Evolutionary conservation across 2,888 invertebrate genomes (phyloP).

Genomic region (Pediacus dermestoides): DNA sequence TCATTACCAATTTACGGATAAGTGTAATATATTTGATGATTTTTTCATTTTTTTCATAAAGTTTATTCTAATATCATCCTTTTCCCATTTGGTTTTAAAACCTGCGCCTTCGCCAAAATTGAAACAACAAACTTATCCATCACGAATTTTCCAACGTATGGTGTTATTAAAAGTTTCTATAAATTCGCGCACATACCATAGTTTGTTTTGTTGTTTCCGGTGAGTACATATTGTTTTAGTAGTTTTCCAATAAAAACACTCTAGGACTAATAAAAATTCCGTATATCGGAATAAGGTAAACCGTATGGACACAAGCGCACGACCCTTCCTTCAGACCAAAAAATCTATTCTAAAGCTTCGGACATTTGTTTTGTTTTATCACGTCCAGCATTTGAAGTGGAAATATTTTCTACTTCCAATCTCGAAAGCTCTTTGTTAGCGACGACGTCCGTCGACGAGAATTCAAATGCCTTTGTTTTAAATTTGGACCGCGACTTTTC

Average conservation of each 20-base stretch:
- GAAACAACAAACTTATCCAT: too few relatives aligned
- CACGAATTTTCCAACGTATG: too few relatives aligned
- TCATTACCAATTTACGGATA: too few relatives aligned
- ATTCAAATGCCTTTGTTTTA: slow-evolving; percentile 22
- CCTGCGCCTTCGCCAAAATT: too few relatives aligned
- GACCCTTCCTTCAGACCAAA: slow-evolving; percentile 9
- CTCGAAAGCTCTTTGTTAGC: slow-evolving; percentile 12
- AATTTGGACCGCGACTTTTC: slow-evolving; percentile 16
- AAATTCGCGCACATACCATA: too few relatives aligned
- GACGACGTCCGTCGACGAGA: slow-evolving; percentile 18
- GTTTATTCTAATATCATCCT: too few relatives aligned
- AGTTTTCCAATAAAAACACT: slow-evolving; percentile 1
- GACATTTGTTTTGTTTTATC: slow-evolving; percentile 43
- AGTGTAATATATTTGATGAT: too few relatives aligned
- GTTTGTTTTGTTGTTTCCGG: too few relatives aligned
- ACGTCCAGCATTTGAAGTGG: slow-evolving; percentile 41
- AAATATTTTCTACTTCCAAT: slow-evolving; percentile 34
- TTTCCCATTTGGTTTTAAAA: too few relatives aligned
- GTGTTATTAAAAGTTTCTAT: too few relatives aligned
- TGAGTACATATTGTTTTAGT: slow-evolving; percentile 2
- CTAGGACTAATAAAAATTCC: slow-evolving; percentile 9
- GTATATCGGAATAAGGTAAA: slow-evolving; percentile 18
- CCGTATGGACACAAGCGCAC: slow-evolving; percentile 18
- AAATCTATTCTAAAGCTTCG: slow-evolving; percentile 15
- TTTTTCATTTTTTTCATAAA: too few relatives aligned